Base-by-base conservation (phyloP, 2,113 vertebrate genomes). In the Macheiramphus alcinus region DNA sequence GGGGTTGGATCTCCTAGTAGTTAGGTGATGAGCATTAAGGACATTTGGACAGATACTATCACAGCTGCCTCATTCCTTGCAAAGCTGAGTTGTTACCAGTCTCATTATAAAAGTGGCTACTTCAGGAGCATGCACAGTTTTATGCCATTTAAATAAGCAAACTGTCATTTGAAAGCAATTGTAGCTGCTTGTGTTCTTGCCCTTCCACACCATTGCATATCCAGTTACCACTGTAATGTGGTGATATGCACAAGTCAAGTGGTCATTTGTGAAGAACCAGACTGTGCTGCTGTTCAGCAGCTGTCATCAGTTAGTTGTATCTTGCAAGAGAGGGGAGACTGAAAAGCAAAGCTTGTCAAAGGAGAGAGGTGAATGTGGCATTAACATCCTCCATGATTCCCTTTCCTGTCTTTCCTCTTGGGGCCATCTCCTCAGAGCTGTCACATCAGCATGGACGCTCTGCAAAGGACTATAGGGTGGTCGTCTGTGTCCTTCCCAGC, bases 401-500 rank as follows among this genome's bases (percentile, higher is more conserved):
- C 16, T 52, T 72, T 42, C 31, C 20, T 65, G 34, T 6, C 29
- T 26, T 52, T 87, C 27, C 21, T 68, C 27, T 29, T 65, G 10
- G 6, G 19, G 3, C 12, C 6, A 8, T 11, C 7, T 67, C 23
- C n/a, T 89, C 47, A 56, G 38, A 75, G 27, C 29, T 79, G 61
- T 31, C 12, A n/a, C 2, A 0, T 53, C 48, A 47, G 3, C 0
- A 2, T 55, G 52, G 31, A 9, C 38, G 22, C 29, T 91, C 68
- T 73, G n/a, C 7, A n/a, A 34, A 94, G 29, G 18, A 20, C 3
- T 8, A 16, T 38, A 40, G 45, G 3, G 12, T 55, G 32, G 12
- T 67, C 20, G 58, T 63, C 34, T 1, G 0, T 22, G 47, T 53
- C 34, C 36, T 43, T 34, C 48, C 26, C 0, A 6, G 15, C 45